Conservation (phyloP, 2,797 vertebrate genomes). For the Cirrhinus molitorella region DNA sequence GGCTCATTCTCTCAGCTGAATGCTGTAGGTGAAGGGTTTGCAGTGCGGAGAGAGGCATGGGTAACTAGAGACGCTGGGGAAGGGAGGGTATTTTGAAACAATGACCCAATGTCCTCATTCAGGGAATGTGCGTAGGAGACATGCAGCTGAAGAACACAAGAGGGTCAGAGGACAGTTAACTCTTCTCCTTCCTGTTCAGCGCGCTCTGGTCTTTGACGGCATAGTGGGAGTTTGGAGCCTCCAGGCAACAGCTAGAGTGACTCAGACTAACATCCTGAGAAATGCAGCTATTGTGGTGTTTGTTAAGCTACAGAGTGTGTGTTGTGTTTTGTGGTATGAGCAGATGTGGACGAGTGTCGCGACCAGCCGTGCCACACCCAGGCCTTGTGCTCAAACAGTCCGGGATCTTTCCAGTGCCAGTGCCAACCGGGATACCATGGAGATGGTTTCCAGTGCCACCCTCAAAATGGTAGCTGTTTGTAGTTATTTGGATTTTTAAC, state of each 20-base stretch:
- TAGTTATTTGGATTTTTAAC: not conserved
- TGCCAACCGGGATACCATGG: conserved; percentile 83
- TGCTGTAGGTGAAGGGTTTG: conserved; percentile 49
- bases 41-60: conserved; percentile 27
- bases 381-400: conserved; percentile 82
- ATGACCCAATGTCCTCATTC: conserved; percentile 67
- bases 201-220: not conserved
- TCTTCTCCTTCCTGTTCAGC: conserved; percentile 47
- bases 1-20: conserved; percentile 39
- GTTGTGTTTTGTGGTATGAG: conserved; percentile 29
- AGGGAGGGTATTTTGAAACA: conserved; percentile 60
- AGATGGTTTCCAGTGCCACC: conserved; percentile 85
- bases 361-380: conserved; percentile 82
- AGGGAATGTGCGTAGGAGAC: conserved; percentile 68
- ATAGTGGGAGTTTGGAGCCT: not conserved
- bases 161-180: conserved; percentile 53
- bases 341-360: conserved; percentile 90
- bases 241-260: not conserved
- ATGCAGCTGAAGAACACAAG: conserved; percentile 55
- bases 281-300: not conserved
- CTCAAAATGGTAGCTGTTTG: conserved; percentile 71
- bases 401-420: conserved; percentile 86
- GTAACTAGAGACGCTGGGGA: conserved; percentile 25
- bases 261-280: conserved; percentile 11
- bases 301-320: not conserved